Percentiles rank a stretch among this genome's conserved stretches.
Evolutionary conservation across 2,888 invertebrate species (phyloP).

Genomic region (Maniola hyperantus): DNA sequence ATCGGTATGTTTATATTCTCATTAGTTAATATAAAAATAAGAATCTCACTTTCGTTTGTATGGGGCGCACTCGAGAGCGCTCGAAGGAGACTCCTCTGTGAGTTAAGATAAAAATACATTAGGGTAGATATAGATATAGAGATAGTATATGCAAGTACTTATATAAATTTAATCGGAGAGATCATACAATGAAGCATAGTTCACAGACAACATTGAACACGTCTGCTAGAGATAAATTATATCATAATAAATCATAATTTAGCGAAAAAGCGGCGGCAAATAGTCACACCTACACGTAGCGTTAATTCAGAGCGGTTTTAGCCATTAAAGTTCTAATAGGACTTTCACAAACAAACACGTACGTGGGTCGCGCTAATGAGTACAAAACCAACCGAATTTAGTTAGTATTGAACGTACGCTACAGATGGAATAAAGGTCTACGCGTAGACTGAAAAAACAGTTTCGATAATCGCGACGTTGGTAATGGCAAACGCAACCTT

Average conservation of each 20-base stretch:
- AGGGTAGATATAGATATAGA: too few species aligned
- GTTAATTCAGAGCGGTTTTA: conserved; percentile 36
- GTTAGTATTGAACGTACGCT: conserved; percentile 48
- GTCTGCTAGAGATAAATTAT: not conserved
- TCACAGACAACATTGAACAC: not conserved
- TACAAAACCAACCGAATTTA: conserved; percentile 43
- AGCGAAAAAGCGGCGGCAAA: conserved; percentile 14
- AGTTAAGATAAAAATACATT: too few species aligned
- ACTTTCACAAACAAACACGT: conserved; percentile 36
- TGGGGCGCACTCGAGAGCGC: too few species aligned
- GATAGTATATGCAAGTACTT: too few species aligned
- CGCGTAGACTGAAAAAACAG: not conserved
- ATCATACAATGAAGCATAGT: not conserved
- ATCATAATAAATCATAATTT: conserved; percentile 8
- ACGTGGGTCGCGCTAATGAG: conserved; percentile 40
- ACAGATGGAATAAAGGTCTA: conserved; percentile 43
- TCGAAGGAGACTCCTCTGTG: too few species aligned
- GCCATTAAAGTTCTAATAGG: conserved; percentile 35
- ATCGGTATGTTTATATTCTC: too few species aligned
- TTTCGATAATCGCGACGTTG: not conserved
- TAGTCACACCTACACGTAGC: conserved; percentile 21
- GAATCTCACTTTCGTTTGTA: too few species aligned
- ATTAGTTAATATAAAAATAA: too few species aligned
- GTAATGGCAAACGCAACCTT: too few species aligned
- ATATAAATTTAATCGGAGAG: not conserved